phyloP scores from a whole-genome alignment of 2,113 vertebrate species.

The Ploceus nigricollis region DNA sequence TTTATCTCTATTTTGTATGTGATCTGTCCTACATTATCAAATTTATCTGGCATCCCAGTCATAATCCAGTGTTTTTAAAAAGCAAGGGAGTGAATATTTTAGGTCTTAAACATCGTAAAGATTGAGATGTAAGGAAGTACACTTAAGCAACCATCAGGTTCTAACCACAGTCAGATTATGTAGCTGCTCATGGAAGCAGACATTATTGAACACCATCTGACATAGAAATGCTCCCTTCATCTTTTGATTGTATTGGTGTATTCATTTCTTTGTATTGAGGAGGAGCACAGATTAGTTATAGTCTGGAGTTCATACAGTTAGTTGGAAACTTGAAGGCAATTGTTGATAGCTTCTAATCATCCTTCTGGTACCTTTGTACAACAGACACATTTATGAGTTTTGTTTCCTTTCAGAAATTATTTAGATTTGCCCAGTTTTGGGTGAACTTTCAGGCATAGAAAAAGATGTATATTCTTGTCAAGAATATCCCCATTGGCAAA shows the following conservation, averaged over 20 bases:
- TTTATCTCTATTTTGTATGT: background rate
- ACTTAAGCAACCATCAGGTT: background rate
- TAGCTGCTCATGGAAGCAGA: background rate
- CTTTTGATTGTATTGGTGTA: background rate
- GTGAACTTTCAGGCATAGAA: background rate
- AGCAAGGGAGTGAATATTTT: background rate
- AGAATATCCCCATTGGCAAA: background rate
- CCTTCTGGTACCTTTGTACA: background rate
- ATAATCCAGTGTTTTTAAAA: background rate
- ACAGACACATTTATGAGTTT: background rate
- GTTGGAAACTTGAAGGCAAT: background rate
- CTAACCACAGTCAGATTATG: rapidly evolving
- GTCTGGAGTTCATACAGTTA: background rate
- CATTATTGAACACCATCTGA: background rate
- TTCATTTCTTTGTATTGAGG: background rate
- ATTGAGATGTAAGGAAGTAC: background rate
- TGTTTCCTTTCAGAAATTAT: background rate
- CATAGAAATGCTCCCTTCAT: background rate
- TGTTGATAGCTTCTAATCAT: background rate
- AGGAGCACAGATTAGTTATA: background rate
- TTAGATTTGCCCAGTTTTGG: background rate
- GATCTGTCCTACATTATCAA: background rate
- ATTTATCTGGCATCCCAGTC: background rate
- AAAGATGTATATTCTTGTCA: background rate
- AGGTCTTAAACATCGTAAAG: background rate